Evolutionary conservation across 1,140 invertebrate genomes (phyloP), one percentile per base, ranked within the genome.

Genomic region (Caerostris extrusa): DNA sequence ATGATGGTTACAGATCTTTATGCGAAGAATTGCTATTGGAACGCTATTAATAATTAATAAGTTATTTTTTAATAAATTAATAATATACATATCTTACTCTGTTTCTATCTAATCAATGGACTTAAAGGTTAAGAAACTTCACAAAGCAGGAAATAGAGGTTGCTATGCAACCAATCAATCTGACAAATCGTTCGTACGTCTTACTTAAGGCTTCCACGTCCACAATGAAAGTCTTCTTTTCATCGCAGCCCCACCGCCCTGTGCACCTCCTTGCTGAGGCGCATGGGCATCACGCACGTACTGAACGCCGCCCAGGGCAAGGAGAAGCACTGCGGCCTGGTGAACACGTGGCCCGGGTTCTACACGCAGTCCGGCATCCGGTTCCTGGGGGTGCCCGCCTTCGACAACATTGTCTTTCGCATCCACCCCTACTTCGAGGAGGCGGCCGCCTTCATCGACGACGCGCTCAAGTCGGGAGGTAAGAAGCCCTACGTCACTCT

Each of bases 361-460:
- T 98, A 98, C 95, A 96, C 96, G 89, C 97, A 97, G 95, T 97
- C 97, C 56, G 97, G 96, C 55, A 97, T 98, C 77, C 96, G 97
- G 94, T 99, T 98, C 96, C 96, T 98, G 95, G 98, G 98, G 34
- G 97, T 98, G 94, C 97, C 97, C 82, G 97, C 98, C 90, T 96
- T 97, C 95, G 98, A 98, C 96, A 96, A 97, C 67, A 97, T 97
- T 50, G 97, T 97, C 58, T 97, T 97, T 93, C 97, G 98, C 95
- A 98, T 98, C 95, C 97, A 97, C 58, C 97, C 97, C 95, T 98
- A 98, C 95, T 98, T 98, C 96, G 96, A 97, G 95, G 97, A 97
- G 95, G 97, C 97, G 69, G 97, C 98, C 77, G 97, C 97, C 93
- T 98, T 98, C 95, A 98, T 98, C 93, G 97, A 98, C 91, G 97